Percentiles rank a stretch among this genome's conserved stretches.
These are phyloP conservation scores for Acheta domesticus DNA, from an alignment of 2,888 invertebrate species.

Conservation along the genomic window DNA sequence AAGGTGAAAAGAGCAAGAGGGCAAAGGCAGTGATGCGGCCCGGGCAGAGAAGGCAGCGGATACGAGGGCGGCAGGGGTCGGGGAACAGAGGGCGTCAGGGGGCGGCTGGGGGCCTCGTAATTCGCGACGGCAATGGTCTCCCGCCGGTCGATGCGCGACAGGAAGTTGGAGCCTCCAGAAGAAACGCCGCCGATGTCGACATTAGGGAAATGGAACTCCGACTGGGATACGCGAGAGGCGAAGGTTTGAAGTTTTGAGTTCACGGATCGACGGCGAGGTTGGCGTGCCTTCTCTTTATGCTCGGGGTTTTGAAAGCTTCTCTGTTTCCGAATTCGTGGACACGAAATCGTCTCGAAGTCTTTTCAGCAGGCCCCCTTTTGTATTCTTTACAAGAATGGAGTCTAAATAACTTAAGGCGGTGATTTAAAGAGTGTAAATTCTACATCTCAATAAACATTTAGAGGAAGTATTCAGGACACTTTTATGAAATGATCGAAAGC, in stretches of 20 bases:
- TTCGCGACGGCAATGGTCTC: conserved; percentile 5
- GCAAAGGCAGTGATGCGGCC: no score
- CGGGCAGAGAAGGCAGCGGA: no score
- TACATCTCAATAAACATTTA: no score
- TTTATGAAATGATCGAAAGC: no score
- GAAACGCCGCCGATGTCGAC: conserved; percentile 5
- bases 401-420: no score
- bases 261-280: neutral
- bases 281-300: neutral
- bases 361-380: neutral
- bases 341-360: neutral
- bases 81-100: neutral
- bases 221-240: neutral
- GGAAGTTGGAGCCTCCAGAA: neutral
- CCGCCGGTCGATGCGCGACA: neutral
- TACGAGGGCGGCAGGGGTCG: no score
- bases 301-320: neutral
- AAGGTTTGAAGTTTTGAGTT: neutral
- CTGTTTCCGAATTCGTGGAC: neutral
- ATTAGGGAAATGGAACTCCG: conserved; percentile 6
- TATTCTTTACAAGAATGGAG: no score
- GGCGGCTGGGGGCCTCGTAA: neutral
- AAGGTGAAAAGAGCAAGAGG: no score
- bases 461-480: no score
- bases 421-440: no score